Base-by-base conservation (phyloP, 2,797 vertebrate species). In the Phyllotis vaccarum region DNA sequence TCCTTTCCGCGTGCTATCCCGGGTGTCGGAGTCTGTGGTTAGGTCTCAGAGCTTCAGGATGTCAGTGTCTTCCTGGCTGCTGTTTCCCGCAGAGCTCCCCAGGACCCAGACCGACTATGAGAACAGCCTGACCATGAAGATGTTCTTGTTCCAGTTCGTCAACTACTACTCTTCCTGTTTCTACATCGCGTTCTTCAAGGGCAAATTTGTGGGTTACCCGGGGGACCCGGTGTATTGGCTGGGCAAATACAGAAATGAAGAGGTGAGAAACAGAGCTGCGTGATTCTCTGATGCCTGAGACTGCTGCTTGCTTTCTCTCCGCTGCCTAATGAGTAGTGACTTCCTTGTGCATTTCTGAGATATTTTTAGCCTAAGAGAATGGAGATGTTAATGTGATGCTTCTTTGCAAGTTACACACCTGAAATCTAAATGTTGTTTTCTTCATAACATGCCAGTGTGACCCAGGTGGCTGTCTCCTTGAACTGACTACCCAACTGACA, bases 141-240 rank as follows among this genome's bases (percentile, higher is more conserved):
- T 99, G 99, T 99, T 99, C 98, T 98, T 99, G 89, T 99, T 99
- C 98, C 99, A 99, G 95, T 99, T 99, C 68, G 99, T 99, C 98
- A 99, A 99, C 98, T 99, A 99, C 96, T 99, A 99, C 97, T 99
- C 99, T 56, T 99, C 99, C 0, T 99, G 99, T 93, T 99, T 99
- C 99, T 99, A 99, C 97, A 99, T 99, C 83, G 99, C 99, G 10
- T 99, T 99, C 86, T 99, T 99, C 86, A 99, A 99, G 98, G 99
- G 99, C 87, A 99, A 99, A 98, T 98, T 99, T 49, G 99, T 99
- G 0, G 99, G 99, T 66, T 98, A 99, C 90, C 99, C 99, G 2
- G 99, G 99, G 93, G 90, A 98, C 17, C 99, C 99, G 0, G 99
- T 99, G 85, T 99, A 99, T 95, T 99, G 99, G 95, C 95, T 99